Percentiles rank a stretch among this genome's conserved stretches.
phyloP scores from a whole-genome alignment of 2,113 vertebrate genomes.

The Microcebus griseorufus region DNA sequence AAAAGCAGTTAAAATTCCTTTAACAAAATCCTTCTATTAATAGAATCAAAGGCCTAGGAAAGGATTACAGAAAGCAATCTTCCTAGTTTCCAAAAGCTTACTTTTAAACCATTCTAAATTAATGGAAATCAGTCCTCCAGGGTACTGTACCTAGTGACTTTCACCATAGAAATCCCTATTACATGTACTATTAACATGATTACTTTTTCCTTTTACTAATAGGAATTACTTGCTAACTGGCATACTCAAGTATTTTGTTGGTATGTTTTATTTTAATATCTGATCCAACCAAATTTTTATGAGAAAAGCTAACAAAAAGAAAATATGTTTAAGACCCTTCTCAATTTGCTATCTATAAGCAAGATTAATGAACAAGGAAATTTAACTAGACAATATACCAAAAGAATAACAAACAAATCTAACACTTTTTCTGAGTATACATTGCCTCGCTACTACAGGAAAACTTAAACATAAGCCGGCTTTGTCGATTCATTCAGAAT shows the following conservation, averaged over 20 bases:
- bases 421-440: not conserved
- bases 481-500: not conserved
- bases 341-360: not conserved
- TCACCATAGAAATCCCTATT: not conserved
- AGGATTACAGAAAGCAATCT: slow-evolving; percentile 30
- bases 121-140: not conserved
- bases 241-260: not conserved
- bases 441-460: not conserved
- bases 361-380: not conserved
- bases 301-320: not conserved
- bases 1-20: slow-evolving; percentile 54
- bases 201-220: too few species aligned
- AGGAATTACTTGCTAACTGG: not conserved
- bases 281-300: not conserved
- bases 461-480: not conserved
- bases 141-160: not conserved
- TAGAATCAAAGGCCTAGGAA: slow-evolving; percentile 27
- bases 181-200: not conserved
- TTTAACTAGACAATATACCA: not conserved
- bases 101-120: slow-evolving; percentile 14
- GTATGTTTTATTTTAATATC: not conserved
- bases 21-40: slow-evolving; percentile 10
- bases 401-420: not conserved
- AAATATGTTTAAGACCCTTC: not conserved
- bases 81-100: slow-evolving; percentile 43